These are phyloP conservation scores for Lacerta viridis DNA, from an alignment of 2,797 vertebrate genomes.

Conservation along the genomic window DNA sequence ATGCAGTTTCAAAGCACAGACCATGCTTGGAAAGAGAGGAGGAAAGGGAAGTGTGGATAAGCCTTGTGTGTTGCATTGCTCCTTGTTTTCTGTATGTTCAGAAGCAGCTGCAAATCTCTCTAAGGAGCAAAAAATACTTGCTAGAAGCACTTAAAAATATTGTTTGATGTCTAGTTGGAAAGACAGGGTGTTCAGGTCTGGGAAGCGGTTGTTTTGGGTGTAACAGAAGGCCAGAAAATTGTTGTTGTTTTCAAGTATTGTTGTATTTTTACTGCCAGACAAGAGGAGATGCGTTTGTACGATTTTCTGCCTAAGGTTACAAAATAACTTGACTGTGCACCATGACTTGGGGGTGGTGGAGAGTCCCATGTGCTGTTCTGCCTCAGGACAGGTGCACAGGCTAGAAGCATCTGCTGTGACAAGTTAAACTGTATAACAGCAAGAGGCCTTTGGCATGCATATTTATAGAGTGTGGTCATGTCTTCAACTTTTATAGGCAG, in stretches of 20 bases:
- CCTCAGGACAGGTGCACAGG: not conserved
- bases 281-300: no score
- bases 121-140: not conserved
- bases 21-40: no score
- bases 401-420: not conserved
- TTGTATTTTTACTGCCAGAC: no score
- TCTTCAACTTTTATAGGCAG: slow-evolving; percentile 10
- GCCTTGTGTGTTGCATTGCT: not conserved
- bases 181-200: not conserved
- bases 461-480: not conserved
- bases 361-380: no score
- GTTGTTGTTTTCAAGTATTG: no score
- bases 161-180: not conserved
- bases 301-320: no score
- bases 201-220: no score
- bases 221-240: no score
- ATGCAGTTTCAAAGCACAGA: no score
- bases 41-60: no score
- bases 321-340: no score
- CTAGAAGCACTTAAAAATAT: not conserved
- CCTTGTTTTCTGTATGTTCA: not conserved
- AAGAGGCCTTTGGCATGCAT: not conserved
- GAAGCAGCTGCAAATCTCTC: not conserved
- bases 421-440: not conserved
- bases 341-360: no score